These are phyloP conservation scores for Pseudorhombus dupliciocellatus DNA, from an alignment of 2,113 vertebrate species.

Conservation along the genomic window DNA sequence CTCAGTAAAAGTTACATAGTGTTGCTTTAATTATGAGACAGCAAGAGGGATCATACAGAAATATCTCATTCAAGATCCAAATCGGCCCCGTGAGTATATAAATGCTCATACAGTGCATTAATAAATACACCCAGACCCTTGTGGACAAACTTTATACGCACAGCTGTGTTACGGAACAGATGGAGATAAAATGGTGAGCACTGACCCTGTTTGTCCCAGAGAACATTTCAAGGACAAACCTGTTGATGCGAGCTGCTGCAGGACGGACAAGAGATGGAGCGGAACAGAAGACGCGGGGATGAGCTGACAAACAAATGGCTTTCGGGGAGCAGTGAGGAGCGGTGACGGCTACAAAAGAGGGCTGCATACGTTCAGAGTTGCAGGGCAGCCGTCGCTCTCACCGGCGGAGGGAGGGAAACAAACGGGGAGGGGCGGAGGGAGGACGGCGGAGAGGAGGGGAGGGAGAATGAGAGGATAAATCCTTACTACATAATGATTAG, in stretches of 20 bases:
- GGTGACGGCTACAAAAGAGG: constrained; percentile 27
- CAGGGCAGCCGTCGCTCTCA: constrained; percentile 31
- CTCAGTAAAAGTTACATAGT: neutral
- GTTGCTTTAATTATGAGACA: neutral
- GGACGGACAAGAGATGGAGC: constrained; percentile 13
- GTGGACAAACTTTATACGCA: neutral
- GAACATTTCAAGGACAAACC: constrained; percentile 74
- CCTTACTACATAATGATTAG: constrained; percentile 82
- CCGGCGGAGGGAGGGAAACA: constrained; percentile 53
- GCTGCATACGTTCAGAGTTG: constrained; percentile 46
- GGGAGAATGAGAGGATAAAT: constrained; percentile 66
- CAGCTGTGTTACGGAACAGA: neutral
- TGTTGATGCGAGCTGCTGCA: constrained; percentile 64
- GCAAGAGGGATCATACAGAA: neutral
- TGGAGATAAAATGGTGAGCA: neutral
- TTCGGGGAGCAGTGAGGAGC: constrained; percentile 18
- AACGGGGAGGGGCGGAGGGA: constrained; percentile 48
- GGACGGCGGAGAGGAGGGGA: constrained; percentile 38
- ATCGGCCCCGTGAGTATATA: neutral
- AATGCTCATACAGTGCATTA: neutral
- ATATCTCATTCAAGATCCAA: neutral
- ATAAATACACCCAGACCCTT: neutral
- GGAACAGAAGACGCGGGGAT: constrained; percentile 2
- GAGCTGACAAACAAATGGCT: constrained; percentile 23
- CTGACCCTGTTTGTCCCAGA: constrained; percentile 25